Percentiles rank a stretch among this genome's conserved stretches.
These are phyloP conservation scores for Pangasius mekongensis DNA, from an alignment of 2,797 vertebrate genomes.

Conservation along the genomic window DNA sequence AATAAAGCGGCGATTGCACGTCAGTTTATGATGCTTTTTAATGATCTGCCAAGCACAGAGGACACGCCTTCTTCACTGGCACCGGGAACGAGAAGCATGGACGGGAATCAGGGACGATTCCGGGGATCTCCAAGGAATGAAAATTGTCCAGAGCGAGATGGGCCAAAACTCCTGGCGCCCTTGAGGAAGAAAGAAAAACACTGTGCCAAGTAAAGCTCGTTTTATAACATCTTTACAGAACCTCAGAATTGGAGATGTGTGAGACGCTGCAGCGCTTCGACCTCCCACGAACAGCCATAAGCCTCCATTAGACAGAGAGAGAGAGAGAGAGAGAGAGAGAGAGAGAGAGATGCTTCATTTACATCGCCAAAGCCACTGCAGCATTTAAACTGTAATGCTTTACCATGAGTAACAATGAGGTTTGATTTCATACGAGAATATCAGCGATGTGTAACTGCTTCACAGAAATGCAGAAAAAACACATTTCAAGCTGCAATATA, in stretches of 20 bases:
- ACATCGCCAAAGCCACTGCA: background rate
- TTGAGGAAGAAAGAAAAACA: background rate
- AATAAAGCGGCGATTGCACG: background rate
- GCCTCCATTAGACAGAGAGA: background rate
- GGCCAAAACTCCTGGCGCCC: background rate
- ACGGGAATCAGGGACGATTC: background rate
- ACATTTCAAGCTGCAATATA: background rate
- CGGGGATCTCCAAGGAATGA: background rate
- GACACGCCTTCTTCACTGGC: background rate
- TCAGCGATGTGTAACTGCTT: background rate
- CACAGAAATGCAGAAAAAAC: background rate
- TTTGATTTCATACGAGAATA: background rate
- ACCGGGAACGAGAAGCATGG: too few relatives aligned
- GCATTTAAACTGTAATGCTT: background rate
- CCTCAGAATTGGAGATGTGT: background rate
- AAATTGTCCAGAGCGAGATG: background rate
- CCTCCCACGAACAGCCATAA: constrained; percentile 1
- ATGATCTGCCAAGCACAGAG: too few relatives aligned
- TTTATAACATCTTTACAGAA: background rate
- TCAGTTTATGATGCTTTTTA: background rate
- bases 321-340: background rate
- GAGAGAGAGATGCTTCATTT: background rate
- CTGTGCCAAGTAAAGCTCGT: background rate
- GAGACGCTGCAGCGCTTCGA: constrained; percentile 15
- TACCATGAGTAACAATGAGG: background rate